phyloP scores from a whole-genome alignment of 2,888 invertebrate genomes.

The Drosophila tripunctata region DNA sequence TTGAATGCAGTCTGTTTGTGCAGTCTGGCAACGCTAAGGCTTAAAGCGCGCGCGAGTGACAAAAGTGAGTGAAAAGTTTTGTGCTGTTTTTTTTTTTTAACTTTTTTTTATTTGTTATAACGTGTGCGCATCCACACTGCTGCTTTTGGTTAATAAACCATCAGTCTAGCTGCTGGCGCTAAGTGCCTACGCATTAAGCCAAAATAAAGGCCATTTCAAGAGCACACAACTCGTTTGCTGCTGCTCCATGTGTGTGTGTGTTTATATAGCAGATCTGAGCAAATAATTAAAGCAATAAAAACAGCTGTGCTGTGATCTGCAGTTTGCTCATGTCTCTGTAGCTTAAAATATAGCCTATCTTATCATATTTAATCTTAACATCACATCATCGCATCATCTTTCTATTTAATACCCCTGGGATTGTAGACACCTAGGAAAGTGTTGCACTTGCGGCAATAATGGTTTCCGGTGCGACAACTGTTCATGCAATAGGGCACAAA shows the following conservation, averaged over 20 bases:
- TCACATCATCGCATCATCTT: too few species aligned
- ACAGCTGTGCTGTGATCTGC: constrained; percentile 35
- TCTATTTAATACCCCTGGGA: constrained; percentile 57
- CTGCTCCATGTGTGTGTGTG: not conserved
- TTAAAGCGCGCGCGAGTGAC: constrained; percentile 15
- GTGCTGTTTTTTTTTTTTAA: not conserved
- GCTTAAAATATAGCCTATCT: constrained; percentile 36
- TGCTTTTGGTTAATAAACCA: constrained; percentile 9
- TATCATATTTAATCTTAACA: constrained; percentile 30
- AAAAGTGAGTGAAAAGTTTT: not conserved
- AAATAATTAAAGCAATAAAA: constrained; percentile 36
- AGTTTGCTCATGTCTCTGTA: constrained; percentile 7
- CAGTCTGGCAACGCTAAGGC: constrained; percentile 23
- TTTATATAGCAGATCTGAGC: constrained; percentile 25
- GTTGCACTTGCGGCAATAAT: constrained; percentile 82
- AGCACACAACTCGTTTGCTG: constrained; percentile 35
- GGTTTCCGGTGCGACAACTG: constrained; percentile 83
- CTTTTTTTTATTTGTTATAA: not conserved
- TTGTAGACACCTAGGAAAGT: constrained; percentile 80
- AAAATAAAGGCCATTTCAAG: constrained; percentile 29
- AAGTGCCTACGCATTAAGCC: constrained; percentile 28
- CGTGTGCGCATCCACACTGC: constrained; percentile 4
- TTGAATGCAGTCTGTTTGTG: too few species aligned
- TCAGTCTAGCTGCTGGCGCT: not conserved
- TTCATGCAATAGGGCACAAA: constrained; percentile 83